These are phyloP conservation scores for Plagodis pulveraria DNA, from an alignment of 2,888 invertebrate species.

Conservation along the genomic window DNA sequence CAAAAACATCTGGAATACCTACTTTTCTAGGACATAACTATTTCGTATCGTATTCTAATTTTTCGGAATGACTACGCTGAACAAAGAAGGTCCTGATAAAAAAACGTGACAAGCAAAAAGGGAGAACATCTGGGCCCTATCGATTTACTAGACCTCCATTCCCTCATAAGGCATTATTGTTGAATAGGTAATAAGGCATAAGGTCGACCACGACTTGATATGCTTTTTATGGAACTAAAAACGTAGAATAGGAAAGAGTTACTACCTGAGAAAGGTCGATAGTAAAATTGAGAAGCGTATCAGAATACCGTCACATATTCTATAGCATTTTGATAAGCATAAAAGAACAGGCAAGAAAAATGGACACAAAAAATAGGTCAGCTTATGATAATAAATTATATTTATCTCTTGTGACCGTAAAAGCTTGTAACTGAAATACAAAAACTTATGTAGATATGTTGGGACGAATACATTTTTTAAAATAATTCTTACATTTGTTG, in stretches of 20 bases:
- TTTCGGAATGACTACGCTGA: constrained; percentile 13
- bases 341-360: no score
- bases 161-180: constrained; percentile 1
- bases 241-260: no score
- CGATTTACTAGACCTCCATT: constrained; percentile 20
- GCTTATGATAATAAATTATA: no score
- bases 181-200: background rate
- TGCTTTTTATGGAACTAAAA: background rate
- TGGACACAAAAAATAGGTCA: no score
- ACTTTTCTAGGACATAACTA: constrained; percentile 9
- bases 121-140: constrained; percentile 29
- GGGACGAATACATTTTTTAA: background rate
- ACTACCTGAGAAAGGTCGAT: background rate
- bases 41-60: constrained; percentile 15
- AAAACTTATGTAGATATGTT: constrained; percentile 2
- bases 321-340: no score
- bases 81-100: constrained; percentile 28
- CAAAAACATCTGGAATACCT: constrained; percentile 3
- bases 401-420: no score
- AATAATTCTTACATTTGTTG: background rate
- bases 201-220: background rate
- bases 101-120: constrained; percentile 28
- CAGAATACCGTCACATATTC: background rate
- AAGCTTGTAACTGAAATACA: background rate
- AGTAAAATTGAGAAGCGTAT: background rate